A percentile compares a stretch with the other conserved stretches of the same genome.
Conservation (phyloP, 2,797 vertebrate species). For the Paedocypris micromegethes region DNA sequence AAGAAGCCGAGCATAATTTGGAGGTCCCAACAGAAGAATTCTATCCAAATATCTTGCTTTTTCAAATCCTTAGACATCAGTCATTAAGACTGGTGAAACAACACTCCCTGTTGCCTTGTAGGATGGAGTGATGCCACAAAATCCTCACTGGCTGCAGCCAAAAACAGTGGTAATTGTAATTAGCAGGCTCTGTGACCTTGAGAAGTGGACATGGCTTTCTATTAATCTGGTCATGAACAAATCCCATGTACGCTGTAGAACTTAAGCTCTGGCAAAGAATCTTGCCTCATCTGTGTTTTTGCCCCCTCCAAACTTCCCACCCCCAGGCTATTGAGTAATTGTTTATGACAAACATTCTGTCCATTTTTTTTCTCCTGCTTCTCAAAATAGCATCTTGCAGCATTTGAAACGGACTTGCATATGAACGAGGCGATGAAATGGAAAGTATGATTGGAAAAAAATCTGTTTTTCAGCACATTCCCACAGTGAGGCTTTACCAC, state of each 20-base stretch:
- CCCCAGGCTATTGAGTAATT: slow-evolving; percentile 13
- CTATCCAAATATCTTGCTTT: slow-evolving; percentile 12
- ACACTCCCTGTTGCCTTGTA: slow-evolving; percentile 41
- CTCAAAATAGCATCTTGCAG: slow-evolving; percentile 15
- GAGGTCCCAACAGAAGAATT: slow-evolving; percentile 29
- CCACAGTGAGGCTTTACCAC: slow-evolving; percentile 2
- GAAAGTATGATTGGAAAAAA: slow-evolving; percentile 17
- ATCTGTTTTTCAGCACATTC: slow-evolving; percentile 17
- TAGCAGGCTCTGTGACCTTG: slow-evolving; percentile 55
- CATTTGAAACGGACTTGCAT: slow-evolving; percentile 9
- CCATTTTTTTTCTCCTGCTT: slow-evolving; percentile 8
- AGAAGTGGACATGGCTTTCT: slow-evolving; percentile 41
- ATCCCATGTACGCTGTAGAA: slow-evolving; percentile 3
- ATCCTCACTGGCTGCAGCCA: slow-evolving; percentile 15
- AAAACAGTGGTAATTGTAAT: slow-evolving; percentile 47
- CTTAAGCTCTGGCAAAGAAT: slow-evolving; percentile 14
- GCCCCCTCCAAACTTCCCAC: neutral
- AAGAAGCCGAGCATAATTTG: slow-evolving; percentile 39
- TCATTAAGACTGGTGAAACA: slow-evolving; percentile 14
- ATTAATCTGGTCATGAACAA: slow-evolving; percentile 15
- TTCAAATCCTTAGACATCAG: slow-evolving; percentile 32
- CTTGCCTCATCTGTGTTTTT: slow-evolving; percentile 4
- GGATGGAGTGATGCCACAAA: slow-evolving; percentile 17
- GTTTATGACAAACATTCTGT: slow-evolving; percentile 11
- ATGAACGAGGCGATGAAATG: slow-evolving; percentile 20